A percentile compares a stretch with the other conserved stretches of the same genome.
These are phyloP conservation scores for Sciurus vulgaris DNA, from an alignment of 2,797 vertebrate genomes.

Conservation along the genomic window DNA sequence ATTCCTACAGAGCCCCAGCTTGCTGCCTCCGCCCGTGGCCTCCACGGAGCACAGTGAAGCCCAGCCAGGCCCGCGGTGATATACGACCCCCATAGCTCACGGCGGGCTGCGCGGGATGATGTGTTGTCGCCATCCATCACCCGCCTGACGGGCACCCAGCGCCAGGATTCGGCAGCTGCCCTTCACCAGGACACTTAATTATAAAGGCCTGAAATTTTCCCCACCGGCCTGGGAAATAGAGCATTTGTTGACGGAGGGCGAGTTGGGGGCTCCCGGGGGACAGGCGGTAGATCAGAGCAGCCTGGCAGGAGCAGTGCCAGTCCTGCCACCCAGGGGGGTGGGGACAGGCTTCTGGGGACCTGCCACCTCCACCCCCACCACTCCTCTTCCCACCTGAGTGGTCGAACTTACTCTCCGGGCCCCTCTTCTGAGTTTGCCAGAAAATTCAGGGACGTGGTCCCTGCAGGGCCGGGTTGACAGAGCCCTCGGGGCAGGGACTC, in stretches of 20 bases:
- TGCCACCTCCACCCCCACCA: neutral
- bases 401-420: no score
- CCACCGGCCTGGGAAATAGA: constrained; percentile 60
- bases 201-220: constrained; percentile 77
- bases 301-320: neutral
- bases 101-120: constrained; percentile 1
- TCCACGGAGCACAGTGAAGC: neutral
- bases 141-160: neutral
- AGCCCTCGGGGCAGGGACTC: neutral
- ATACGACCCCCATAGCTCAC: constrained; percentile 71
- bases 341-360: accelerated
- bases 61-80: constrained; percentile 30
- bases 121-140: constrained; percentile 80
- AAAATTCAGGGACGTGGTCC: accelerated
- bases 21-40: accelerated
- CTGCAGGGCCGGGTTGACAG: neutral
- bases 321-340: neutral
- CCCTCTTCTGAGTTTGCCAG: neutral
- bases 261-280: constrained; percentile 47
- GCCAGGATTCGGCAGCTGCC: constrained; percentile 75
- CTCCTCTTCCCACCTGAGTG: no score
- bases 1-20: neutral
- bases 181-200: constrained; percentile 78
- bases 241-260: neutral
- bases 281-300: neutral